Evolutionary conservation across 2,888 invertebrate species (phyloP).

Genomic region (Chloroclysta siterata): DNA sequence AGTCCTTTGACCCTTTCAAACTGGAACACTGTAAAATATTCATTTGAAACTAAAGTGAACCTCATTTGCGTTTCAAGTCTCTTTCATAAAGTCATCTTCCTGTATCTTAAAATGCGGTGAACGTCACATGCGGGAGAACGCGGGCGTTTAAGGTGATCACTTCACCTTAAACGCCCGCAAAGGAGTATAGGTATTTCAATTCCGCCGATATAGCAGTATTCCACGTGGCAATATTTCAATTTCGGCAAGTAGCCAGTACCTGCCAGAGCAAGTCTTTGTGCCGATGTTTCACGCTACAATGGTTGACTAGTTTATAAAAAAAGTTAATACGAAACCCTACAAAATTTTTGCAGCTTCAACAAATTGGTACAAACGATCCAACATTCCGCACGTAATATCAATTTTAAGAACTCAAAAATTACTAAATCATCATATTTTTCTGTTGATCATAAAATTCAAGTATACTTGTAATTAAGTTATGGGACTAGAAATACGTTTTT

Average conservation of each 20-base stretch:
- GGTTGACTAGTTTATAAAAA: not conserved
- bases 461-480: no score
- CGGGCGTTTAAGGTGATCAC: no score
- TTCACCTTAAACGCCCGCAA: no score
- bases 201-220: constrained; percentile 7
- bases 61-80: constrained; percentile 15
- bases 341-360: not conserved
- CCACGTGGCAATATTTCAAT: constrained; percentile 14
- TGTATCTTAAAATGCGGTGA: no score
- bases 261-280: constrained; percentile 5
- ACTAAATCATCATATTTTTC: no score
- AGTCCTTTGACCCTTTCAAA: not conserved
- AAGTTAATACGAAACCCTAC: not conserved
- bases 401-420: no score
- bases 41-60: constrained; percentile 6
- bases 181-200: constrained; percentile 11
- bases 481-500: no score
- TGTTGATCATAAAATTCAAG: no score
- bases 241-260: constrained; percentile 2
- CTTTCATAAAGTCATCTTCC: not conserved
- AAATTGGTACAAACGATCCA: no score
- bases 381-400: no score
- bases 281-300: not conserved
- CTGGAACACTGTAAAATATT: constrained; percentile 7
- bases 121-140: no score